These are phyloP conservation scores for Apostichopus californicus DNA, from an alignment of 35 echinoderm and acorn worm species.

Conservation along the genomic window DNA sequence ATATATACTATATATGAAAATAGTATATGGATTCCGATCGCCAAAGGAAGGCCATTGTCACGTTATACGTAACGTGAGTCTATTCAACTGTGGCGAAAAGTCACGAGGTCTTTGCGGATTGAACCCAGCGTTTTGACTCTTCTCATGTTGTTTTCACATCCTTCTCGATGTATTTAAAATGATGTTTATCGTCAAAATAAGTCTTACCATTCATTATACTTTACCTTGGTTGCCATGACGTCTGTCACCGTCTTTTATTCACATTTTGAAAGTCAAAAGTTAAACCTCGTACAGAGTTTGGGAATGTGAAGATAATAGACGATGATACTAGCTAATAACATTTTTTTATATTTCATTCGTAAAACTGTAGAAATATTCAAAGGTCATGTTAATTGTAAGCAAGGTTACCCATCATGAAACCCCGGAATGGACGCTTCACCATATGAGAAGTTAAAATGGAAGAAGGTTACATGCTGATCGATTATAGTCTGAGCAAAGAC, in stretches of 20 bases:
- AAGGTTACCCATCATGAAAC: not conserved
- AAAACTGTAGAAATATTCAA: not conserved
- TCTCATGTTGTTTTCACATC: not conserved
- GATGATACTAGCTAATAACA: not conserved
- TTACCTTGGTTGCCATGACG: not conserved
- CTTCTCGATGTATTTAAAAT: not conserved
- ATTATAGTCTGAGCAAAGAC: too few species aligned
- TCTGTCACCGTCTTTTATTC: not conserved
- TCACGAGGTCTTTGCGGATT: not conserved
- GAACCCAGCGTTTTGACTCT: not conserved
- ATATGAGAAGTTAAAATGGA: too few species aligned
- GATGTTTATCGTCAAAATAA: conserved; percentile 1
- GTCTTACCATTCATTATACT: not conserved
- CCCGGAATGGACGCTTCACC: too few species aligned
- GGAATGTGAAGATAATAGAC: not conserved
- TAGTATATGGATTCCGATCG: too few species aligned
- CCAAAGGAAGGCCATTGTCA: too few species aligned
- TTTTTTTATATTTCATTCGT: not conserved
- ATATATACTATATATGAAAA: too few species aligned
- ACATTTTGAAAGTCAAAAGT: not conserved
- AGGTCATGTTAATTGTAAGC: not conserved
- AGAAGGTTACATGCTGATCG: too few species aligned
- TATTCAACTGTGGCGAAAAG: not conserved
- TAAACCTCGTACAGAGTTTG: not conserved
- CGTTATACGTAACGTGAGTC: too few species aligned